Percentiles rank a stretch among this genome's conserved stretches.
phyloP scores from a whole-genome alignment of 2,113 vertebrate genomes.

The Engraulis encrasicolus region DNA sequence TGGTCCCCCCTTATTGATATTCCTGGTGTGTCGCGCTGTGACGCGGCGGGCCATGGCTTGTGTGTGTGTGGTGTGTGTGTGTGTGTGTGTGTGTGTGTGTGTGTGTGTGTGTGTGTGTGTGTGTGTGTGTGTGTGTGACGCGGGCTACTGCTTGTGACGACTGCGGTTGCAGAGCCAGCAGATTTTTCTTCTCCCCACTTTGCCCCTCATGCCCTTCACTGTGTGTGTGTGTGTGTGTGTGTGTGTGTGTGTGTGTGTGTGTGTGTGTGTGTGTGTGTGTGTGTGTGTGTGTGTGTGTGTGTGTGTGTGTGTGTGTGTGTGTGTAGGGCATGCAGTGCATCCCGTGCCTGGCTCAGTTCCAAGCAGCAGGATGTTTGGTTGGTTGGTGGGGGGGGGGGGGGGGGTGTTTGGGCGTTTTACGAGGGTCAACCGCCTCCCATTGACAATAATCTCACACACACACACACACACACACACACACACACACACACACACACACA shows the following conservation, averaged over 20 bases:
- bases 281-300: not conserved
- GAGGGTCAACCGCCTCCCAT: too few relatives aligned
- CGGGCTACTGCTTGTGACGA: constrained; percentile 20
- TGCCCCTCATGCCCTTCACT: constrained; percentile 40
- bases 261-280: not conserved
- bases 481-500: too few relatives aligned
- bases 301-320: not conserved
- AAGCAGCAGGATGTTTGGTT: constrained; percentile 49
- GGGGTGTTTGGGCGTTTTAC: constrained; percentile 30
- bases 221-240: not conserved
- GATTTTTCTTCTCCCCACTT: constrained; percentile 53
- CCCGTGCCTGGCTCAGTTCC: constrained; percentile 44
- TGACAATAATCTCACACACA: too few relatives aligned
- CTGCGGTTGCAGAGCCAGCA: constrained; percentile 64
- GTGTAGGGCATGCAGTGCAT: not conserved
- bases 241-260: not conserved
- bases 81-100: too few relatives aligned
- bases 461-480: too few relatives aligned
- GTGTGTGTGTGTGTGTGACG: too few relatives aligned
- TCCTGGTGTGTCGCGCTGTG: constrained; percentile 13
- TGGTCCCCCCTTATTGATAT: constrained; percentile 29
- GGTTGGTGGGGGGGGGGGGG: too few relatives aligned
- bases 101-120: too few relatives aligned
- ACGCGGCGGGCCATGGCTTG: constrained; percentile 25
- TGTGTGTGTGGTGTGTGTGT: too few relatives aligned